Evolutionary conservation across 35 echinoderm and acorn worm genomes (phyloP).

Genomic region (Diadema setosum): DNA sequence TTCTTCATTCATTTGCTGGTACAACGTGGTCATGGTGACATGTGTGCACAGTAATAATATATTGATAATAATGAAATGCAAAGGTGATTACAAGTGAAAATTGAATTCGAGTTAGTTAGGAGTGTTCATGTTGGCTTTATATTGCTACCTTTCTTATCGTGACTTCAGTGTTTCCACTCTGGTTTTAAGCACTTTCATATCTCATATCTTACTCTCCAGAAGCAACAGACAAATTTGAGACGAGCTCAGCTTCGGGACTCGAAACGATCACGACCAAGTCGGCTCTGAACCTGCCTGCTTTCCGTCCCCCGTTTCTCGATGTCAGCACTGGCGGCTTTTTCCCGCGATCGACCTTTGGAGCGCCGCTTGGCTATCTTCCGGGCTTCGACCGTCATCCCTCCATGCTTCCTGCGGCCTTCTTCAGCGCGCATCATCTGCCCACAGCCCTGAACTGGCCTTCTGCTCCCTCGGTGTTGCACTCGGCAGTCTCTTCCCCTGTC

Average conservation of each 20-base stretch:
- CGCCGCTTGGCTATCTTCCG: conserved; percentile 5
- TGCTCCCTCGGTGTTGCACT: conserved; percentile 20
- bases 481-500: conserved; percentile 21
- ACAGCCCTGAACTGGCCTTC: conserved; percentile 30
- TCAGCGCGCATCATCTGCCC: conserved; percentile 4
- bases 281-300: background rate
- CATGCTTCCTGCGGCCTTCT: conserved; percentile 28
- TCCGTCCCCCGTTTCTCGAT: background rate
- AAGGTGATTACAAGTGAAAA: too few species aligned
- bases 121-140: too few species aligned
- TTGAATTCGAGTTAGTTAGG: too few species aligned
- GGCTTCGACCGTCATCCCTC: conserved; percentile 23
- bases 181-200: too few species aligned
- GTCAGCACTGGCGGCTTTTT: conserved; percentile 1
- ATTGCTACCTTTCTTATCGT: too few species aligned
- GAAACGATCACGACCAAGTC: background rate
- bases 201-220: background rate
- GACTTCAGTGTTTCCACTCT: too few species aligned
- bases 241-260: background rate
- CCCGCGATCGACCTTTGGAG: conserved; percentile 1
- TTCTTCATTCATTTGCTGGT: too few species aligned
- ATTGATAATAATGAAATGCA: too few species aligned
- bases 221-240: background rate
- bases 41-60: too few species aligned
- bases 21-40: too few species aligned